phyloP scores from a whole-genome alignment of 2,888 invertebrate species.

The Margaritifera margaritifera region DNA sequence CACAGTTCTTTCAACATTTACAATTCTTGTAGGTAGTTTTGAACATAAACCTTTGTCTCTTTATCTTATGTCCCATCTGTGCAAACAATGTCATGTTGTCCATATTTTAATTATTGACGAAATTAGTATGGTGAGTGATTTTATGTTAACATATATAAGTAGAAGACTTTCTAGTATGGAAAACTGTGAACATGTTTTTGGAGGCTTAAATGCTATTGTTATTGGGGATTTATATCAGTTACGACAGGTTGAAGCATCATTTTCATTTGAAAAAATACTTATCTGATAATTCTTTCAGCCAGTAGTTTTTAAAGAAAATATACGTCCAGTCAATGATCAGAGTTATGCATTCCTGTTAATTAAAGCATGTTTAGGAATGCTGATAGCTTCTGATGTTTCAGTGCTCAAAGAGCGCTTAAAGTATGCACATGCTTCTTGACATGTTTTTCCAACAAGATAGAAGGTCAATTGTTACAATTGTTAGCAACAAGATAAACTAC shows the following conservation, averaged over 20 bases:
- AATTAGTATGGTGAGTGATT: constrained; percentile 37
- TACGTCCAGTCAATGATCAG: constrained; percentile 25
- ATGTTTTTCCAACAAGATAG: constrained; percentile 12
- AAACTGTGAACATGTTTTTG: constrained; percentile 23
- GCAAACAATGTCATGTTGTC: constrained; percentile 12
- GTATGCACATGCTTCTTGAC: constrained; percentile 2
- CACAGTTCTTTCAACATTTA: constrained; percentile 30
- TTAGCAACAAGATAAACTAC: background rate
- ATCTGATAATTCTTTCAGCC: constrained; percentile 24
- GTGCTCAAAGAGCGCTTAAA: constrained; percentile 6
- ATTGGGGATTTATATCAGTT: constrained; percentile 42
- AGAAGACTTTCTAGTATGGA: constrained; percentile 23
- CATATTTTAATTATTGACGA: constrained; percentile 39
- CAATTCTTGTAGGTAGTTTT: constrained; percentile 20
- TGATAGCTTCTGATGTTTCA: constrained; percentile 11
- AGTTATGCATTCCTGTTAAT: constrained; percentile 23
- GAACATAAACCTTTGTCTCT: constrained; percentile 12
- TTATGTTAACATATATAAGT: constrained; percentile 27
- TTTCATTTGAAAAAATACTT: constrained; percentile 23
- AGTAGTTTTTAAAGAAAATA: constrained; percentile 24
- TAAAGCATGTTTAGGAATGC: constrained; percentile 15
- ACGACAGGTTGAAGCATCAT: constrained; percentile 26
- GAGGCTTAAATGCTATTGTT: constrained; percentile 30
- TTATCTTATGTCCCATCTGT: constrained; percentile 12
- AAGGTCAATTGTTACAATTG: constrained; percentile 11